phyloP scores from a whole-genome alignment of 2,797 vertebrate genomes.

The Carduelis carduelis region DNA sequence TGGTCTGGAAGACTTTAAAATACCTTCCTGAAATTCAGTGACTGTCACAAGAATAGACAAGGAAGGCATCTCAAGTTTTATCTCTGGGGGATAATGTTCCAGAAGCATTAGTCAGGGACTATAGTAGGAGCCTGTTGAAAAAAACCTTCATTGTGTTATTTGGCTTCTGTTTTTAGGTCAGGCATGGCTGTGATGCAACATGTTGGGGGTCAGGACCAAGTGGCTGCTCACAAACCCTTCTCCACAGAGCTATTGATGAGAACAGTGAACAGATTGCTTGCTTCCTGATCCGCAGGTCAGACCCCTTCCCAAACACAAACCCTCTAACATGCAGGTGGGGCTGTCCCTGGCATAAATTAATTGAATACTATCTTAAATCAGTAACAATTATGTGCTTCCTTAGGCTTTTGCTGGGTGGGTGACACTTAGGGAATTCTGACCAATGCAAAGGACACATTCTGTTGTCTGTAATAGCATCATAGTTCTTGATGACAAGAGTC shows the following conservation, averaged over 20 bases:
- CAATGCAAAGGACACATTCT: neutral
- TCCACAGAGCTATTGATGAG: conserved; percentile 94
- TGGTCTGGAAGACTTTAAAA: neutral
- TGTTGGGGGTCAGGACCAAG: conserved; percentile 91
- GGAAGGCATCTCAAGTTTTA: neutral
- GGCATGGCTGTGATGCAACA: conserved; percentile 95
- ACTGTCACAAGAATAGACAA: neutral
- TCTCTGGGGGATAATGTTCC: neutral
- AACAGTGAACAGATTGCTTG: conserved; percentile 91
- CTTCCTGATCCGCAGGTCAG: conserved; percentile 96
- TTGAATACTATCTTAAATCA: neutral
- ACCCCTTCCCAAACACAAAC: neutral
- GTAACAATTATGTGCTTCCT: neutral
- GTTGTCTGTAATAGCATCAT: fast-evolving
- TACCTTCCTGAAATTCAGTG: neutral
- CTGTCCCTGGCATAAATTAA: neutral
- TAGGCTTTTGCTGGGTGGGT: neutral
- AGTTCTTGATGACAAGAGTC: neutral
- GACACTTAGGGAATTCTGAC: neutral
- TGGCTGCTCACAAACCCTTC: conserved; percentile 91
- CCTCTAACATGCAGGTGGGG: neutral
- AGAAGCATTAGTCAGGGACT: neutral
- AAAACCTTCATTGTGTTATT: neutral
- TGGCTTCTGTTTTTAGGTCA: conserved; percentile 79
- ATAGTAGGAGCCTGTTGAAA: neutral